These are phyloP conservation scores for Brachionus rubens DNA, from an alignment of 1,140 invertebrate species.

Conservation along the genomic window DNA sequence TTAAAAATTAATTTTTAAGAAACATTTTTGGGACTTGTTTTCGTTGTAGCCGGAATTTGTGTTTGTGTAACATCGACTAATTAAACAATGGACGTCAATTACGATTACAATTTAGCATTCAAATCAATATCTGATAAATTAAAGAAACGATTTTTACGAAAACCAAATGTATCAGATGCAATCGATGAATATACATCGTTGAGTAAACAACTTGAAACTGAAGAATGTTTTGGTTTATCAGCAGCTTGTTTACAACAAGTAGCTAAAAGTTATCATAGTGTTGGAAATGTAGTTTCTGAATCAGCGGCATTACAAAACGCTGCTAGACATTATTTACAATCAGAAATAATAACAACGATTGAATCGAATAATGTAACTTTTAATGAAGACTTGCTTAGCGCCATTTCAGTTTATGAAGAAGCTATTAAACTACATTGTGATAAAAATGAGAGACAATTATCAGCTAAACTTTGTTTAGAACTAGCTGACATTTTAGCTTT, in stretches of 20 bases:
- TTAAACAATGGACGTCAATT: slow-evolving; percentile 24
- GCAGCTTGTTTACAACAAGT: slow-evolving; percentile 33
- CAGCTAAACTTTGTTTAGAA: slow-evolving; percentile 29
- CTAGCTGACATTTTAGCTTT: background rate
- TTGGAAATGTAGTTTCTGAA: slow-evolving; percentile 19
- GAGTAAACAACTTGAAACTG: background rate
- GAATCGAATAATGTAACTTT: slow-evolving; percentile 30
- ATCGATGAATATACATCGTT: slow-evolving; percentile 43
- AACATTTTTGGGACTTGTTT: slow-evolving; percentile 52
- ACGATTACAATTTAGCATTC: slow-evolving; percentile 25
- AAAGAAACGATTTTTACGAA: slow-evolving; percentile 34
- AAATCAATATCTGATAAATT: slow-evolving; percentile 42
- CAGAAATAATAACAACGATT: slow-evolving; percentile 11
- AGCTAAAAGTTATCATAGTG: slow-evolving; percentile 28
- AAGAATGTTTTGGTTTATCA: slow-evolving; percentile 4
- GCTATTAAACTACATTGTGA: slow-evolving; percentile 29
- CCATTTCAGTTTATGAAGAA: slow-evolving; percentile 14
- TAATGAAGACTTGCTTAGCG: slow-evolving; percentile 30
- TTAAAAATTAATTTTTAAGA: slow-evolving; percentile 50
- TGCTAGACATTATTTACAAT: slow-evolving; percentile 15
- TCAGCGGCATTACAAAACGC: slow-evolving; percentile 34
- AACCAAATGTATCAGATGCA: slow-evolving; percentile 39
- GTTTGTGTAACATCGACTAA: slow-evolving; percentile 50
- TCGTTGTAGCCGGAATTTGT: slow-evolving; percentile 52
- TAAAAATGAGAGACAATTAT: slow-evolving; percentile 34